Percentiles rank a stretch among this genome's conserved stretches.
Conservation (phyloP, 2,113 vertebrate genomes). For the Pardalotus punctatus region DNA sequence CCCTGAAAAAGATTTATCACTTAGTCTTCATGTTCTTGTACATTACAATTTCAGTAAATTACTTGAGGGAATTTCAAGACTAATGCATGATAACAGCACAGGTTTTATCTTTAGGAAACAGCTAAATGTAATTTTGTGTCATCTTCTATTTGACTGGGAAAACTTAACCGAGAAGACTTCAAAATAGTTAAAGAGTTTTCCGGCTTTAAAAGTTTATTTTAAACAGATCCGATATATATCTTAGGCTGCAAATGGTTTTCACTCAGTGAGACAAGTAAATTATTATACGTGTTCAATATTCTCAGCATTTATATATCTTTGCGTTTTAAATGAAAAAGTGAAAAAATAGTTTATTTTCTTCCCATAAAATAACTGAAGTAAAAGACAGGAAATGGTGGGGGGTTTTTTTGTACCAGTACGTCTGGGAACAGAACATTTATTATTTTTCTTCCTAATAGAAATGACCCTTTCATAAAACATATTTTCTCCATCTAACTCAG, state of each 20-base stretch:
- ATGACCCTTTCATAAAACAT: neutral
- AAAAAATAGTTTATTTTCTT: neutral
- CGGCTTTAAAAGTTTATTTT: neutral
- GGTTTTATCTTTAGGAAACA: conserved; percentile 10
- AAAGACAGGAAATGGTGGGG: neutral
- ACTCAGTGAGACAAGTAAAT: neutral
- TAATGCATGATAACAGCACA: neutral
- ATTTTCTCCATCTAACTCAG: neutral
- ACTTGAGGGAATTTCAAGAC: neutral
- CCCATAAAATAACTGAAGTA: neutral
- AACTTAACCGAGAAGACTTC: neutral
- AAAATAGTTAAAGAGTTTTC: neutral
- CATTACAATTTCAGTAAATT: neutral
- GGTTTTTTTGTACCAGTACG: neutral
- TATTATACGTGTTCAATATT: neutral
- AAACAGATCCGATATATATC: neutral
- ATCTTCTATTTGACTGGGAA: neutral
- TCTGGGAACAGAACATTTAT: neutral
- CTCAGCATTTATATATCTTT: neutral
- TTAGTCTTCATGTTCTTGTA: neutral
- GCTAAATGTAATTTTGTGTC: neutral
- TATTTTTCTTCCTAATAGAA: neutral
- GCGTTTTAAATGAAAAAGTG: neutral
- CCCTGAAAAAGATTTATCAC: neutral
- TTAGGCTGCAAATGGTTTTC: neutral